These are phyloP conservation scores for Hypotaenidia okinawae DNA, from an alignment of 2,797 vertebrate species.

Conservation along the genomic window DNA sequence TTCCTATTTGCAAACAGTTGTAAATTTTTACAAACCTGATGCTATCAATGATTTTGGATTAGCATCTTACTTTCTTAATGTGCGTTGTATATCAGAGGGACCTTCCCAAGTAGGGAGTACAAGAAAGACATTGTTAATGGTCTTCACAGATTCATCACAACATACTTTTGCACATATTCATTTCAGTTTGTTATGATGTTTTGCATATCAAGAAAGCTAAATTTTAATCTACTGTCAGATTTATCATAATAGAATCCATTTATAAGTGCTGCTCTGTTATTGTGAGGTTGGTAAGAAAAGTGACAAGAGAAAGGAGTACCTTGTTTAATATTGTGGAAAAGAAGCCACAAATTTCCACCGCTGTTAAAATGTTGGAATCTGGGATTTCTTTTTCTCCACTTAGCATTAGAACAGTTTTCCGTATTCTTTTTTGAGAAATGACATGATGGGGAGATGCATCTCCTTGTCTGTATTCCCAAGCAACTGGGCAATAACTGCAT, in stretches of 20 bases:
- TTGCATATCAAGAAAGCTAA: neutral
- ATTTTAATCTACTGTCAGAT: neutral
- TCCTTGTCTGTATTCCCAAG: neutral
- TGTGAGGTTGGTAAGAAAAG: neutral
- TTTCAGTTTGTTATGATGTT: neutral
- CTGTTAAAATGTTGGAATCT: neutral
- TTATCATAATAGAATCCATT: neutral
- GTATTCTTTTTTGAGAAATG: neutral
- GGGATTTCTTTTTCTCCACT: neutral
- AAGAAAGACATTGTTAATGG: neutral
- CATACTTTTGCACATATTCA: neutral
- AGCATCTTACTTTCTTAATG: neutral
- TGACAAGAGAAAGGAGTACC: neutral
- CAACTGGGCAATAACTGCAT: neutral
- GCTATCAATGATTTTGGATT: neutral
- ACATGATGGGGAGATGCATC: neutral
- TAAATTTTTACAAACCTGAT: neutral
- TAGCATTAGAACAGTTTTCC: neutral
- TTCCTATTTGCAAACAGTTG: neutral
- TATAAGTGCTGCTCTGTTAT: neutral
- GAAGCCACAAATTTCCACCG: neutral
- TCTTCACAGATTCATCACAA: neutral
- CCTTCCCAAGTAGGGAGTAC: fast-evolving
- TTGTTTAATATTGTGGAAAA: neutral
- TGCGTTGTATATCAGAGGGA: neutral